phyloP scores from a whole-genome alignment of 2,888 invertebrate species.

The Epinotia ramella region DNA sequence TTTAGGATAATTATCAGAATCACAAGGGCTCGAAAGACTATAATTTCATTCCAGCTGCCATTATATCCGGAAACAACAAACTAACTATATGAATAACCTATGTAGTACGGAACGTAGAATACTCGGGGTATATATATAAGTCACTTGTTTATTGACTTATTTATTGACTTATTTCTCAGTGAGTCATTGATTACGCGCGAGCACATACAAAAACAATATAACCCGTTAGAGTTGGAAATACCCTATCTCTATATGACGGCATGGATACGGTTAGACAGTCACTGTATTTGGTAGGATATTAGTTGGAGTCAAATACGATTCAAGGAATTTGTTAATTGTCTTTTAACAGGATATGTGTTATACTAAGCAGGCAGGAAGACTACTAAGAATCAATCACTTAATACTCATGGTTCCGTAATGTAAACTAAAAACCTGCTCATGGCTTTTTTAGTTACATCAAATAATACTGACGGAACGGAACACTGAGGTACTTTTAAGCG shows the following conservation, averaged over 20 bases:
- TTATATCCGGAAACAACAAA: no score
- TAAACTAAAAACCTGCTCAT: not conserved
- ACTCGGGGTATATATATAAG: not conserved
- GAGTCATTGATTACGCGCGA: slow-evolving; percentile 13
- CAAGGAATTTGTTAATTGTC: slow-evolving; percentile 18
- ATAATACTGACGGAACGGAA: no score
- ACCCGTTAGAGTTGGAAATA: not conserved
- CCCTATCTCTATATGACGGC: no score
- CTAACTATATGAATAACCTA: no score
- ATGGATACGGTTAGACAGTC: not conserved
- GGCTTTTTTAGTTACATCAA: no score
- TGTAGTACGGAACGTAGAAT: no score
- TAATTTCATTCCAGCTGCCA: no score
- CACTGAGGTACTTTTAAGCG: no score
- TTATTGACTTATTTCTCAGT: slow-evolving; percentile 1
- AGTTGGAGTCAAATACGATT: not conserved
- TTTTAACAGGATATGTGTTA: slow-evolving; percentile 26
- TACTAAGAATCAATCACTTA: not conserved
- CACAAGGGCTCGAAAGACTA: no score
- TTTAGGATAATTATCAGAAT: no score
- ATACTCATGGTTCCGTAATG: slow-evolving; percentile 8
- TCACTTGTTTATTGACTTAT: not conserved
- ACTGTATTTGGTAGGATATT: not conserved
- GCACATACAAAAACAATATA: slow-evolving; percentile 8
- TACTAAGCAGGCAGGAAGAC: not conserved